phyloP scores from a whole-genome alignment of 2,888 invertebrate genomes.

The Leptopilina syphax region DNA sequence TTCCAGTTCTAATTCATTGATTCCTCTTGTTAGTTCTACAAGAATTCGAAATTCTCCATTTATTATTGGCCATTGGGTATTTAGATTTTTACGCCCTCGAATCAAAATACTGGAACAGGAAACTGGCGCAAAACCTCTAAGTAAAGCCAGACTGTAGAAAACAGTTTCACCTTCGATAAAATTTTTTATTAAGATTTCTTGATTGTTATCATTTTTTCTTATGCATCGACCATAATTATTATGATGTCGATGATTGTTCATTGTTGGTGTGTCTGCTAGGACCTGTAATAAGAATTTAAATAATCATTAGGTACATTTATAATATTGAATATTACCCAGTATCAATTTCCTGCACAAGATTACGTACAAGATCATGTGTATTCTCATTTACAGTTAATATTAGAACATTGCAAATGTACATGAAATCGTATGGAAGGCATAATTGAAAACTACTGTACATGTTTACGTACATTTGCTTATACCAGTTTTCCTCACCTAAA shows the following conservation, averaged over 20 bases:
- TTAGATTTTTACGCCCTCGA: constrained; percentile 74
- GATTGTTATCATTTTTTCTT: constrained; percentile 65
- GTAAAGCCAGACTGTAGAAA: constrained; percentile 81
- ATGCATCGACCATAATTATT: constrained; percentile 51
- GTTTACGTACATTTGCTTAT: too few species aligned
- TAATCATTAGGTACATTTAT: too few species aligned
- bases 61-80: constrained; percentile 81
- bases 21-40: constrained; percentile 81
- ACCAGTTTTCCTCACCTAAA: too few species aligned
- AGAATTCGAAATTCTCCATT: constrained; percentile 85
- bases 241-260: constrained; percentile 60
- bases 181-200: constrained; percentile 78
- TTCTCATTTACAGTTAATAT: too few species aligned
- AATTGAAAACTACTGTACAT: too few species aligned
- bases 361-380: too few species aligned
- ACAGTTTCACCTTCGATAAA: constrained; percentile 81
- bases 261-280: constrained; percentile 65
- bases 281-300: constrained; percentile 62
- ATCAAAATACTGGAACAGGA: constrained; percentile 75
- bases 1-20: constrained; percentile 82
- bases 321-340: too few species aligned
- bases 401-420: too few species aligned
- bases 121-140: constrained; percentile 80
- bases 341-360: too few species aligned
- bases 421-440: too few species aligned